phyloP scores from a whole-genome alignment of 2,797 vertebrate species.

The Acridotheres tristis region DNA sequence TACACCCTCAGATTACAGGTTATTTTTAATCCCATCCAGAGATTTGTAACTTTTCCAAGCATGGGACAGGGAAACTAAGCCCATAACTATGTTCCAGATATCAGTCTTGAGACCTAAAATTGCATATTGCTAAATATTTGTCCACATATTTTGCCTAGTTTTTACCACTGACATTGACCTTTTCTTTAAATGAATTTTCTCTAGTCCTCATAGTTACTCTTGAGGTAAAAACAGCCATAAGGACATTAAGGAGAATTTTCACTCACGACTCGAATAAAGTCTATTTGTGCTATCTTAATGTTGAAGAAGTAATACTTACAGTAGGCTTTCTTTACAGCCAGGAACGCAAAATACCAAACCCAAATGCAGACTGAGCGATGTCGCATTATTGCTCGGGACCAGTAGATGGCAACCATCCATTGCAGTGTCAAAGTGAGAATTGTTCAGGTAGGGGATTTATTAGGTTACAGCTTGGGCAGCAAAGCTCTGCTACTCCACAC shows the following conservation, averaged over 20 bases:
- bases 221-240: background rate
- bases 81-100: background rate
- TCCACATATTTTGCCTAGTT: background rate
- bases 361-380: background rate
- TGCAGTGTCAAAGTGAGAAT: background rate
- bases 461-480: background rate
- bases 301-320: background rate
- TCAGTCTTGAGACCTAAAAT: background rate
- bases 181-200: slow-evolving; percentile 21
- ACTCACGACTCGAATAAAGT: background rate
- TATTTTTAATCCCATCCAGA: background rate
- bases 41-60: background rate
- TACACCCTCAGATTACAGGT: background rate
- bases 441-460: background rate
- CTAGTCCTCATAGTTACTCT: background rate
- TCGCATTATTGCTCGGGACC: slow-evolving; percentile 29
- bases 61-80: background rate
- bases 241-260: background rate
- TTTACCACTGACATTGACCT: background rate
- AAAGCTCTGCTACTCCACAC: background rate
- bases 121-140: slow-evolving; percentile 17
- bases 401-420: slow-evolving; percentile 67
- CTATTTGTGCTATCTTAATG: background rate
- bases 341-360: background rate
- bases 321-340: background rate